phyloP scores from a whole-genome alignment of 2,797 vertebrate species.

The Sebastes melanostomus region DNA sequence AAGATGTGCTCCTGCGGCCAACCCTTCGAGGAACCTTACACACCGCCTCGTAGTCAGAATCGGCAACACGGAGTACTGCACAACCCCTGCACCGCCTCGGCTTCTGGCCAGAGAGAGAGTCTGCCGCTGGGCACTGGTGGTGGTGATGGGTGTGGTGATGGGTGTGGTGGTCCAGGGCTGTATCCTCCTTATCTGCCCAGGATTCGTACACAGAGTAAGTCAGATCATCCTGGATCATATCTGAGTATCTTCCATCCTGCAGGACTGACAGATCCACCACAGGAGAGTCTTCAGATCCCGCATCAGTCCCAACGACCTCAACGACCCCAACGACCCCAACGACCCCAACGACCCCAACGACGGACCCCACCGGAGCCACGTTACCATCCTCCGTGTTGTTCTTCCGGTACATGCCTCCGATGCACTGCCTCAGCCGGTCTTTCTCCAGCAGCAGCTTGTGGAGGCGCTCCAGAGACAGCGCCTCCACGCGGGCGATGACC shows the following conservation, averaged over 20 bases:
- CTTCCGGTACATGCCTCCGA: conserved; percentile 88
- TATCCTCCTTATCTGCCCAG: conserved; percentile 86
- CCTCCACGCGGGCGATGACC: conserved; percentile 87
- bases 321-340: neutral
- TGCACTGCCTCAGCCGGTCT: conserved; percentile 90
- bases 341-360: neutral
- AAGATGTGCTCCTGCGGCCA: conserved; percentile 86
- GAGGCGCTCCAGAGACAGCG: conserved; percentile 88
- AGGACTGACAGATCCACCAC: conserved; percentile 82
- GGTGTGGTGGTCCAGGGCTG: conserved; percentile 53
- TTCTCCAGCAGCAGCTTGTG: conserved; percentile 93
- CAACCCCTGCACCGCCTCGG: conserved; percentile 89
- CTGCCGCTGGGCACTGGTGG: conserved; percentile 60
- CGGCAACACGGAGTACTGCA: conserved; percentile 86
- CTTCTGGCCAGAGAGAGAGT: conserved; percentile 67
- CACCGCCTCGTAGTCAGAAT: conserved; percentile 94
- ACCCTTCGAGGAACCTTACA: conserved; percentile 91
- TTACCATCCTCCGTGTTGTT: conserved; percentile 79
- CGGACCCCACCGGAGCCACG: neutral
- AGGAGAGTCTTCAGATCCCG: conserved; percentile 52
- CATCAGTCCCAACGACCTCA: conserved; percentile 14
- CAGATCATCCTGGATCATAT: conserved; percentile 91
- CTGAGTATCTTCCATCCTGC: conserved; percentile 83
- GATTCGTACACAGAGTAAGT: conserved; percentile 90
- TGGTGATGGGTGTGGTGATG: conserved; percentile 44